A percentile compares a stretch with the other conserved stretches of the same genome.
Evolutionary conservation across 2,888 invertebrate species (phyloP).

Genomic region (Erynnis tages): DNA sequence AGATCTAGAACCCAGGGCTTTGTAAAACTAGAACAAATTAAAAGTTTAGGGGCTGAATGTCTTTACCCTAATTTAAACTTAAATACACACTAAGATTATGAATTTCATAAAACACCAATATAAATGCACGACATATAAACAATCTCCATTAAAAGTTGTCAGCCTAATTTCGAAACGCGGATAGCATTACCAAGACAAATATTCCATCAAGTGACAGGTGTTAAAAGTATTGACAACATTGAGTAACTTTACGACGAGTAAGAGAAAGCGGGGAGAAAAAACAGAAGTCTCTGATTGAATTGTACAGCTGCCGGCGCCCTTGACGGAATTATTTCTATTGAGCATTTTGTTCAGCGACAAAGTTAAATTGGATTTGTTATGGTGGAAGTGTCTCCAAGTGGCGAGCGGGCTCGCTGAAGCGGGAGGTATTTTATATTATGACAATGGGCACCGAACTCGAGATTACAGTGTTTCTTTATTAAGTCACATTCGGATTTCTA

Average conservation of each 20-base stretch:
- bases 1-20: no score
- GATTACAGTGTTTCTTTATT: constrained; percentile 1
- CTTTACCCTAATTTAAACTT: no score
- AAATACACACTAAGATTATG: no score
- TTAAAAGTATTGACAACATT: constrained; percentile 57
- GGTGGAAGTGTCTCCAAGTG: constrained; percentile 66
- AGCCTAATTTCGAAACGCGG: constrained; percentile 13
- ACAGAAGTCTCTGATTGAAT: constrained; percentile 56
- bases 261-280: constrained; percentile 61
- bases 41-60: no score
- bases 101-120: no score
- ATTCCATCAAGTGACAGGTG: constrained; percentile 41
- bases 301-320: constrained; percentile 74
- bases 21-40: no score
- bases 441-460: constrained; percentile 45
- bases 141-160: not conserved
- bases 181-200: constrained; percentile 17
- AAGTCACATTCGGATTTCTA: constrained; percentile 4
- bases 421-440: constrained; percentile 63
- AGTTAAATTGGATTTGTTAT: constrained; percentile 81
- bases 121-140: not conserved
- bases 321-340: constrained; percentile 79
- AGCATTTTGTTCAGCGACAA: constrained; percentile 76
- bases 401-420: constrained; percentile 64
- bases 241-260: constrained; percentile 52